Evolutionary conservation across 2,888 invertebrate genomes (phyloP).

Genomic region (Leptinotarsa peninsularis): DNA sequence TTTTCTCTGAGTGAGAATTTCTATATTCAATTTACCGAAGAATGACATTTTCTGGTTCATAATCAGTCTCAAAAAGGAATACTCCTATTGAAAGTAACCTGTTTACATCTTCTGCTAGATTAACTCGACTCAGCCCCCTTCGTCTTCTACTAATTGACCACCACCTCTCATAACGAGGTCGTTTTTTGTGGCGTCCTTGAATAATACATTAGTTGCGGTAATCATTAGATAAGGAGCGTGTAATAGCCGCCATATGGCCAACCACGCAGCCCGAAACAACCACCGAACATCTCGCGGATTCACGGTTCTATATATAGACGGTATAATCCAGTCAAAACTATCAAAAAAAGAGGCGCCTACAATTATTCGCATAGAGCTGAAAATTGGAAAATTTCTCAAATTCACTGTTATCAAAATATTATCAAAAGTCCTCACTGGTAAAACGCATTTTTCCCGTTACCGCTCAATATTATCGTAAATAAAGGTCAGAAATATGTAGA

Average conservation of each 20-base stretch:
- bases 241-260: conserved; percentile 28
- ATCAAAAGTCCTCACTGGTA: too few species aligned
- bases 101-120: background rate
- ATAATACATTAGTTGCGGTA: conserved; percentile 18
- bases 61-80: background rate
- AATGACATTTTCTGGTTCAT: background rate
- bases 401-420: too few species aligned
- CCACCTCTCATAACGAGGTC: conserved; percentile 21
- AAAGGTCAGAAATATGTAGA: too few species aligned
- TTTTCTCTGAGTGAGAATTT: too few species aligned
- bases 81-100: background rate
- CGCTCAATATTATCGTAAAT: too few species aligned
- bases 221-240: conserved; percentile 27
- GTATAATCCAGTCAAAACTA: conserved; percentile 2
- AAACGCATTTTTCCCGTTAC: too few species aligned
- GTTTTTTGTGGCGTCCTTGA: conserved; percentile 25
- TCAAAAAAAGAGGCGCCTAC: background rate
- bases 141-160: background rate
- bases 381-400: too few species aligned
- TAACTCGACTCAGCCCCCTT: background rate
- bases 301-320: conserved; percentile 42
- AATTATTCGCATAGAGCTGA: too few species aligned
- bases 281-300: conserved; percentile 35
- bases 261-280: conserved; percentile 34
- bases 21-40: too few species aligned